phyloP scores from a whole-genome alignment of 2,797 vertebrate species.

The Moxostoma hubbsi region DNA sequence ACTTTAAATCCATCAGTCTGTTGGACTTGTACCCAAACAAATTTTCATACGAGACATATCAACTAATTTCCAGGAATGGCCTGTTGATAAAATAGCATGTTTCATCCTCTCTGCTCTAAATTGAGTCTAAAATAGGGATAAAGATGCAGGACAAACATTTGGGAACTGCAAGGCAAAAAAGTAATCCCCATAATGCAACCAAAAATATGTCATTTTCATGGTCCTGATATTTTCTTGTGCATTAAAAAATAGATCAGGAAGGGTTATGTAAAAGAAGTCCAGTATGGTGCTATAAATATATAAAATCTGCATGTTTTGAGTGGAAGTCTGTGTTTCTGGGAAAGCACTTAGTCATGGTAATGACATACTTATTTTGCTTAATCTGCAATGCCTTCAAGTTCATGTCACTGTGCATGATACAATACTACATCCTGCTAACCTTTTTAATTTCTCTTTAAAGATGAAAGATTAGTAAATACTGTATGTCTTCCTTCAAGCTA shows the following conservation, averaged over 20 bases:
- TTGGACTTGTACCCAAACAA: constrained; percentile 21
- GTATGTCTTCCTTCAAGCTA: background rate
- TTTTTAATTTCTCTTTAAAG: constrained; percentile 33
- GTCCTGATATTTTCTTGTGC: constrained; percentile 13
- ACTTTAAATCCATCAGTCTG: constrained; percentile 45
- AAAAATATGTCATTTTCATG: constrained; percentile 1
- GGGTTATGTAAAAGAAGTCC: constrained; percentile 35
- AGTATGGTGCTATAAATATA: constrained; percentile 27
- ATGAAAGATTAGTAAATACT: background rate
- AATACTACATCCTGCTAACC: constrained; percentile 66
- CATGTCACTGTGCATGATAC: constrained; percentile 27
- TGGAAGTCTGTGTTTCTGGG: constrained; percentile 33
- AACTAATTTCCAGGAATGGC: constrained; percentile 4
- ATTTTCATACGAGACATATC: constrained; percentile 26
- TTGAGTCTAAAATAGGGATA: constrained; percentile 12
- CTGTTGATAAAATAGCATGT: background rate
- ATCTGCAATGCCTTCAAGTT: constrained; percentile 22
- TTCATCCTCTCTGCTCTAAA: constrained; percentile 14
- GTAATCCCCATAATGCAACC: constrained; percentile 19
- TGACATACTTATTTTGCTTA: constrained; percentile 39
- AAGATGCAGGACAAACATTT: constrained; percentile 2
- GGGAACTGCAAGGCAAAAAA: constrained; percentile 1
- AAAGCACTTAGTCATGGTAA: constrained; percentile 45
- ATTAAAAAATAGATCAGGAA: constrained; percentile 22
- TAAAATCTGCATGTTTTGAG: constrained; percentile 35